These are phyloP conservation scores for Apogon hyalosoma DNA, from an alignment of 2,797 vertebrate species.

Conservation along the genomic window DNA sequence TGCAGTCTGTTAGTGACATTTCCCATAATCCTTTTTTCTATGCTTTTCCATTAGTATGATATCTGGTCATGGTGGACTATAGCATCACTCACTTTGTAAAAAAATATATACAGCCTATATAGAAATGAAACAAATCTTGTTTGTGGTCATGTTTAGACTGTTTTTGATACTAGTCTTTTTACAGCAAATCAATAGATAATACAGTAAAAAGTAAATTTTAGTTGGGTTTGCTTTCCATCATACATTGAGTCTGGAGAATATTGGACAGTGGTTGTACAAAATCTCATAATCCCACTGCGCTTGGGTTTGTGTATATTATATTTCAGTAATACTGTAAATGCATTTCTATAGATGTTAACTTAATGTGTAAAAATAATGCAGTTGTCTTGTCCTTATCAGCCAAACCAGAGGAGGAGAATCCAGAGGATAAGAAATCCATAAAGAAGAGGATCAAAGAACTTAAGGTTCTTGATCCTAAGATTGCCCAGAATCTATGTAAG, in stretches of 20 bases:
- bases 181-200: background rate
- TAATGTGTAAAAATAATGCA: conserved; percentile 29
- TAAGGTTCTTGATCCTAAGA: conserved; percentile 95
- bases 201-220: background rate
- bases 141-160: conserved; percentile 7
- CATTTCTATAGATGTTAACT: conserved; percentile 27
- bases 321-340: conserved; percentile 13
- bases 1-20: conserved; percentile 37
- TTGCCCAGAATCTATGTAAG: conserved; percentile 98
- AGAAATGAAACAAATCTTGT: background rate
- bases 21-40: conserved; percentile 68
- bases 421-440: conserved; percentile 90
- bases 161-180: conserved; percentile 4
- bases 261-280: conserved; percentile 3
- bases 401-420: conserved; percentile 89
- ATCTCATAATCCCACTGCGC: conserved; percentile 21
- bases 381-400: conserved; percentile 80
- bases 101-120: conserved; percentile 12
- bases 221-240: background rate
- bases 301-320: conserved; percentile 9
- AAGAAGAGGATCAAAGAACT: conserved; percentile 96
- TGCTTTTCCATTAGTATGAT: conserved; percentile 36
- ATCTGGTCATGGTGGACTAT: conserved; percentile 31
- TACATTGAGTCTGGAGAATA: background rate
- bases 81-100: conserved; percentile 15